These are phyloP conservation scores for Eupeodes luniger DNA, from an alignment of 2,888 invertebrate species.

Conservation along the genomic window DNA sequence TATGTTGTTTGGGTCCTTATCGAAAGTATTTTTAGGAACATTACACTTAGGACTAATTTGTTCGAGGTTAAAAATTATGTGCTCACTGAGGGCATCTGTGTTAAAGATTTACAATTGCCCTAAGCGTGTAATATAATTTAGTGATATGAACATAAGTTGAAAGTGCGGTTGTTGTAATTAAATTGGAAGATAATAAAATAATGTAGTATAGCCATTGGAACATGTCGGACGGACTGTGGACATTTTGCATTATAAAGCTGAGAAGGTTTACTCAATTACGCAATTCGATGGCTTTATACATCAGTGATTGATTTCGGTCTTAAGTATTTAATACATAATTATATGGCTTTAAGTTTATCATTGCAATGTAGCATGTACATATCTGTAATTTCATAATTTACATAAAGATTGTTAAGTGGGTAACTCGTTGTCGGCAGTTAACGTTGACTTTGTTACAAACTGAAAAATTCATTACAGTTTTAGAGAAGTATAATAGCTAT, in stretches of 20 bases:
- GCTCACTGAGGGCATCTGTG: constrained; percentile 5
- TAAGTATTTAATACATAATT: constrained; percentile 47
- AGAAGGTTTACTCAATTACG: constrained; percentile 28
- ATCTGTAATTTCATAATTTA: too few relatives aligned
- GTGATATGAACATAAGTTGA: constrained; percentile 23
- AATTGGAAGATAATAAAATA: constrained; percentile 39
- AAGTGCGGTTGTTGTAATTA: constrained; percentile 54
- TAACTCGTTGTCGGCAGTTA: too few relatives aligned
- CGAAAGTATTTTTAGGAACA: constrained; percentile 6
- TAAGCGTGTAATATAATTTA: constrained; percentile 16
- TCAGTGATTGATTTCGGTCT: constrained; percentile 17
- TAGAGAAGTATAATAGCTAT: too few relatives aligned
- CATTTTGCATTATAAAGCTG: not conserved
- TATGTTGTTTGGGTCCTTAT: constrained; percentile 63
- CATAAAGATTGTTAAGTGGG: too few relatives aligned
- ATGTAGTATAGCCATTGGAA: constrained; percentile 19
- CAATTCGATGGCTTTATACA: constrained; percentile 23
- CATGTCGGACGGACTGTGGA: constrained; percentile 18
- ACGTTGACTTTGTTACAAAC: too few relatives aligned
- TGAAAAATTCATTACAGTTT: too few relatives aligned
- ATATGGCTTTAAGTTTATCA: constrained; percentile 52
- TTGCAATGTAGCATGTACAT: too few relatives aligned
- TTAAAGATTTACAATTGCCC: constrained; percentile 28
- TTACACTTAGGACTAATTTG: constrained; percentile 57
- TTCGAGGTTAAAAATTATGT: constrained; percentile 20